A percentile compares a stretch with the other conserved stretches of the same genome.
Conservation (phyloP, 1,140 invertebrate species). For the Episyrphus balteatus region DNA sequence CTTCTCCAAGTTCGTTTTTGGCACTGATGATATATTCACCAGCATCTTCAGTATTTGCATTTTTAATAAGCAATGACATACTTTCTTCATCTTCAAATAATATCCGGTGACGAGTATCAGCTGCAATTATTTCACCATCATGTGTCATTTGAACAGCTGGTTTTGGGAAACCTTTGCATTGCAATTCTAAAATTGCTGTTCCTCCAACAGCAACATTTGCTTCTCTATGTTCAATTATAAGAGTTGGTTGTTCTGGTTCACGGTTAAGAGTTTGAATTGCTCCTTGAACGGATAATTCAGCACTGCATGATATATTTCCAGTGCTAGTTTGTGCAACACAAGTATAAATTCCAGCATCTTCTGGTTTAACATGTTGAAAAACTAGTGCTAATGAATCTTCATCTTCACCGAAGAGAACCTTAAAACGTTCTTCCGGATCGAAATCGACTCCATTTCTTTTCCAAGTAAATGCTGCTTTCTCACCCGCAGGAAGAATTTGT, state of each 20-base stretch:
- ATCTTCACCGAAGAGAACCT: conserved; percentile 83
- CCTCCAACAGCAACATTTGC: conserved; percentile 69
- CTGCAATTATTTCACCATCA: conserved; percentile 68
- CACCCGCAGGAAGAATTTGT: conserved; percentile 57
- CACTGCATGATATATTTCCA: conserved; percentile 87
- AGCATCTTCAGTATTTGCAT: conserved; percentile 67
- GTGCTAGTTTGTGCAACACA: conserved; percentile 86
- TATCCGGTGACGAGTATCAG: conserved; percentile 69
- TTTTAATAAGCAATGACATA: conserved; percentile 83
- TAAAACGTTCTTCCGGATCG: conserved; percentile 86
- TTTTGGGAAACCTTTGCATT: conserved; percentile 88
- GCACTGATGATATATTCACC: conserved; percentile 77
- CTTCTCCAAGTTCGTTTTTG: conserved; percentile 80
- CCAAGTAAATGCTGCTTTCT: conserved; percentile 79
- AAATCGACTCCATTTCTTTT: conserved; percentile 80
- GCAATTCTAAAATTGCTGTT: conserved; percentile 89
- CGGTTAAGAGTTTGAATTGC: conserved; percentile 67
- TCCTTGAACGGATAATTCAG: conserved; percentile 82
- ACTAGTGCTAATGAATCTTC: conserved; percentile 84
- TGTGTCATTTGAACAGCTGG: conserved; percentile 84
- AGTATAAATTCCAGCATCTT: conserved; percentile 89
- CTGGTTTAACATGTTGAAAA: conserved; percentile 86
- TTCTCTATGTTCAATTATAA: conserved; percentile 61
- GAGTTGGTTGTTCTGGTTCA: conserved; percentile 68
- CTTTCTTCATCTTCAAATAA: conserved; percentile 89